Conservation (phyloP, 1,140 invertebrate genomes). For the Sycophaga agraensis region DNA sequence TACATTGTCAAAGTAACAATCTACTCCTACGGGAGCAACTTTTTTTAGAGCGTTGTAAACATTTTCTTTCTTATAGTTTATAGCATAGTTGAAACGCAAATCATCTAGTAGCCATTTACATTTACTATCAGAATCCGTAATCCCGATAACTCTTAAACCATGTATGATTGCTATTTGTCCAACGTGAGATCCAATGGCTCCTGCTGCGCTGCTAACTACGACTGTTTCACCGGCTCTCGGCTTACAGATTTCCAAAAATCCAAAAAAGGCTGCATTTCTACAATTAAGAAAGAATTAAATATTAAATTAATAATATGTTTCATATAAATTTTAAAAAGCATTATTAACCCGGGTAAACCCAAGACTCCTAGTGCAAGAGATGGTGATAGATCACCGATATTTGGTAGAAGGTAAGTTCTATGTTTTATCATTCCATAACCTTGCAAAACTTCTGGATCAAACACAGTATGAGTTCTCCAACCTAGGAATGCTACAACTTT, state of each 20-base stretch:
- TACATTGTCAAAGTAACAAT: constrained; percentile 78
- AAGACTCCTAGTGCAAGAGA: constrained; percentile 64
- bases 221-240: constrained; percentile 70
- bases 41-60: constrained; percentile 61
- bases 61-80: constrained; percentile 71
- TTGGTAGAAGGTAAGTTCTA: constrained; percentile 54
- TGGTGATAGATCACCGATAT: constrained; percentile 59
- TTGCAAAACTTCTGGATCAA: constrained; percentile 31
- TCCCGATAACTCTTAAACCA: constrained; percentile 71
- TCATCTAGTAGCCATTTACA: constrained; percentile 67
- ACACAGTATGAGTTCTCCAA: constrained; percentile 61
- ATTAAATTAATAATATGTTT: background rate
- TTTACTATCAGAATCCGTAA: constrained; percentile 71
- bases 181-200: constrained; percentile 70
- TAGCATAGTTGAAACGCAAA: constrained; percentile 67
- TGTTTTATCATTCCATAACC: background rate
- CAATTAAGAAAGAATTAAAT: constrained; percentile 24
- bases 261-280: constrained; percentile 75
- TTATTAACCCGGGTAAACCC: constrained; percentile 66
- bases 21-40: constrained; percentile 67
- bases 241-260: constrained; percentile 68
- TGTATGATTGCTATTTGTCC: constrained; percentile 73
- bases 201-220: constrained; percentile 66
- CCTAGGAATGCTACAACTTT: constrained; percentile 63
- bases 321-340: background rate